These are phyloP conservation scores for Iphiclides podalirius DNA, from an alignment of 2,888 invertebrate species.

Conservation along the genomic window DNA sequence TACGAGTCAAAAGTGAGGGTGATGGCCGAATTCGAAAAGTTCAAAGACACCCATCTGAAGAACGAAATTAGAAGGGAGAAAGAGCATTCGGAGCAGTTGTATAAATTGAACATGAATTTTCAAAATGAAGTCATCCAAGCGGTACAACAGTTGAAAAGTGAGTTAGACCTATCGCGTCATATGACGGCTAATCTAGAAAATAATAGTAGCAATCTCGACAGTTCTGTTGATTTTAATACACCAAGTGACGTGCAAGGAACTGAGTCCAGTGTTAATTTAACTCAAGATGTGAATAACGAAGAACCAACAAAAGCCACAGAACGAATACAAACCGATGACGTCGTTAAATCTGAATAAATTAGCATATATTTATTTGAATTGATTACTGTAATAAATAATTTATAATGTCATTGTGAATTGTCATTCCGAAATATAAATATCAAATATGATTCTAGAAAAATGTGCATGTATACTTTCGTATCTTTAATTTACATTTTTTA, in stretches of 20 bases:
- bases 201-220: conserved; percentile 36
- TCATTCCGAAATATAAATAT: too few species aligned
- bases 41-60: conserved; percentile 64
- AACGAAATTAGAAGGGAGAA: conserved; percentile 66
- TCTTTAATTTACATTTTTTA: too few species aligned
- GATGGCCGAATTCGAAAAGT: conserved; percentile 69
- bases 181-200: conserved; percentile 43
- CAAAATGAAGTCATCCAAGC: conserved; percentile 70
- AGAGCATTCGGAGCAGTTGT: conserved; percentile 69
- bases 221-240: conserved; percentile 55
- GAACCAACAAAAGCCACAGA: neutral
- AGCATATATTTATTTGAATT: conserved; percentile 9
- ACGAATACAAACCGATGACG: conserved; percentile 5
- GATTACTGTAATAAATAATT: conserved; percentile 14
- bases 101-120: conserved; percentile 71
- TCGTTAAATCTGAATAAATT: conserved; percentile 19
- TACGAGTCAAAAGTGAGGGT: conserved; percentile 72
- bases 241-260: conserved; percentile 24
- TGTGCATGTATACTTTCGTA: too few species aligned
- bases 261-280: neutral
- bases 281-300: conserved; percentile 2
- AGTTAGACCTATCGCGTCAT: conserved; percentile 61
- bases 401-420: neutral
- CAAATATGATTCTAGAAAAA: too few species aligned
- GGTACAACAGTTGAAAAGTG: conserved; percentile 66